Evolutionary conservation across 2,113 vertebrate genomes (phyloP).

Genomic region (Cathartes aura): DNA sequence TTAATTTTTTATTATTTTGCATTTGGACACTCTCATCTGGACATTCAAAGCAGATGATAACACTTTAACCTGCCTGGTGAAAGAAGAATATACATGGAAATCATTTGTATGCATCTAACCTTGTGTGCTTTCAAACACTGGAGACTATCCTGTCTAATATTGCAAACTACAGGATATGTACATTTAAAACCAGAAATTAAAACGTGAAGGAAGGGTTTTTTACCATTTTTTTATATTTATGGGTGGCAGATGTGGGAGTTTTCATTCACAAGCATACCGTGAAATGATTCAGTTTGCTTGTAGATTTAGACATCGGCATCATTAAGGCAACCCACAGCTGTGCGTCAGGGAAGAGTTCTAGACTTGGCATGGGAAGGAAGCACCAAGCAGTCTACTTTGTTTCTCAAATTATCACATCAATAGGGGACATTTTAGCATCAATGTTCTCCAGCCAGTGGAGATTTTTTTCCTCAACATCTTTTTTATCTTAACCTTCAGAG

Average conservation of each 20-base stretch:
- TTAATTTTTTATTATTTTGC: not conserved
- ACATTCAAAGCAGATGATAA: not conserved
- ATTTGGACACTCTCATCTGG: not conserved
- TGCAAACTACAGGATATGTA: not conserved
- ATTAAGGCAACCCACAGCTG: not conserved
- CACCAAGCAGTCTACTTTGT: not conserved
- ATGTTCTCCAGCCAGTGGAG: not conserved
- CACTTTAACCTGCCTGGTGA: not conserved
- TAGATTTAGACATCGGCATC: not conserved
- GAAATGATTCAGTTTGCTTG: not conserved
- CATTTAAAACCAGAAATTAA: not conserved
- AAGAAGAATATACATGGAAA: not conserved
- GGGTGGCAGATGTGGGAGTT: not conserved
- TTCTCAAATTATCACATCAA: conserved; percentile 29
- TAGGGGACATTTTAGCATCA: not conserved
- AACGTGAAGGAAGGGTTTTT: not conserved
- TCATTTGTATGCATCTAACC: not conserved
- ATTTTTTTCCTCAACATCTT: not conserved
- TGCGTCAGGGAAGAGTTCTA: not conserved
- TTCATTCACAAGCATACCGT: not conserved
- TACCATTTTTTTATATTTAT: not conserved
- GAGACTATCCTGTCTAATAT: not conserved
- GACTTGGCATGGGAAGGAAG: not conserved
- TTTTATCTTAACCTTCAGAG: not conserved
- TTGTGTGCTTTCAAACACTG: not conserved